phyloP scores from a whole-genome alignment of 2,797 vertebrate genomes.

The Amazona ochrocephala region DNA sequence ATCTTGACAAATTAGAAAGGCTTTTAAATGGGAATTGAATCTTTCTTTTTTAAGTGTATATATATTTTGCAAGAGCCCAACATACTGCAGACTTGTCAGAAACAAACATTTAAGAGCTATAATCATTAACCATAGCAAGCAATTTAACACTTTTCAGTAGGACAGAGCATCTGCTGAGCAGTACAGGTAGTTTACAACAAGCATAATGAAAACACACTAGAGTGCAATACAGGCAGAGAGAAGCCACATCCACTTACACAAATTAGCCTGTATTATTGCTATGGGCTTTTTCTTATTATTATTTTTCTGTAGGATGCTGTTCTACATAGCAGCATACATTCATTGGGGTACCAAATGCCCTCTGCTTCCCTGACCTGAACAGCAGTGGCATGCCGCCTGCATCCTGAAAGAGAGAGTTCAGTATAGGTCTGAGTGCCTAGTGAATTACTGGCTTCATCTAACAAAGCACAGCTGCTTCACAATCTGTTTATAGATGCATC shows the following conservation, averaged over 20 bases:
- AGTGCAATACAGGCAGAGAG: background rate
- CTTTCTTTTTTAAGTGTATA: rapidly evolving
- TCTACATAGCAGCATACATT: background rate
- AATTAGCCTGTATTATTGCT: background rate
- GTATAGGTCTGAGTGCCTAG: background rate
- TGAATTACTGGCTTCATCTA: background rate
- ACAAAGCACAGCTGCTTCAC: background rate
- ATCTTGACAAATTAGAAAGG: background rate
- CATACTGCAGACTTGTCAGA: background rate
- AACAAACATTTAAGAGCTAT: background rate
- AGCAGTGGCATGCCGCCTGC: rapidly evolving
- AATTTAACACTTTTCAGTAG: background rate
- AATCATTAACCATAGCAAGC: background rate
- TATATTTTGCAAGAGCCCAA: background rate
- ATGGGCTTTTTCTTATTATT: background rate
- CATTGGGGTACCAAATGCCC: background rate
- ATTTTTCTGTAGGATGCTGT: background rate
- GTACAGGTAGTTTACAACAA: background rate
- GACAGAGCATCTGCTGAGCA: background rate
- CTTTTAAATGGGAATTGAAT: background rate
- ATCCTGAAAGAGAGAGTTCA: background rate
- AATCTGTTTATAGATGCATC: background rate
- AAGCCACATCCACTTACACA: background rate
- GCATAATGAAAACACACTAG: background rate
- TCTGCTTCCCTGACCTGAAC: background rate